Conservation (phyloP, 2,113 vertebrate genomes). For the Stercorarius parasiticus region DNA sequence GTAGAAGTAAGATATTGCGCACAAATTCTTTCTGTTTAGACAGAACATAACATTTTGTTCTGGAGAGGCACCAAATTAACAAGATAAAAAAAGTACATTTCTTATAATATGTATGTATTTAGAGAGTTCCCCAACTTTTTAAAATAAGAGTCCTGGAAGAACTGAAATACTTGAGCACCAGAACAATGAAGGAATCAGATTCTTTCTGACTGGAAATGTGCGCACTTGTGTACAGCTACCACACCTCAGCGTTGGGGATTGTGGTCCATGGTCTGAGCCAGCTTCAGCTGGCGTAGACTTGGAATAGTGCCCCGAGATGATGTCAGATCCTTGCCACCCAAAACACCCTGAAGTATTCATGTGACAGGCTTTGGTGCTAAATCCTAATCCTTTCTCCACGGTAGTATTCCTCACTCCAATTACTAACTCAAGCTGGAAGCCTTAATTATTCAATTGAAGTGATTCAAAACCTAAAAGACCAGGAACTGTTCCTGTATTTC, state of each 20-base stretch:
- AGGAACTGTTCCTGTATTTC: neutral
- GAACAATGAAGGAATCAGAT: neutral
- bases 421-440: neutral
- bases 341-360: neutral
- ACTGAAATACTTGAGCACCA: neutral
- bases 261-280: neutral
- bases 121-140: neutral
- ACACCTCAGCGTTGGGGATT: neutral
- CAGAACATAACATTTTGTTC: conserved; percentile 36
- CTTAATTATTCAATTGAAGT: neutral
- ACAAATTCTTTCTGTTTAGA: neutral
- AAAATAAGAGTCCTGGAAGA: neutral
- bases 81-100: neutral
- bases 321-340: neutral
- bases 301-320: neutral
- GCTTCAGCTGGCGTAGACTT: neutral
- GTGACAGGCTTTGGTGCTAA: neutral
- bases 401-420: neutral
- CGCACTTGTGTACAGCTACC: neutral
- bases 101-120: neutral
- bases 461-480: neutral
- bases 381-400: neutral
- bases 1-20: neutral
- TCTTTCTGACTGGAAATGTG: neutral
- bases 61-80: neutral